phyloP scores from a whole-genome alignment of 2,797 vertebrate genomes.

The Melanotaenia maccullochi region DNA sequence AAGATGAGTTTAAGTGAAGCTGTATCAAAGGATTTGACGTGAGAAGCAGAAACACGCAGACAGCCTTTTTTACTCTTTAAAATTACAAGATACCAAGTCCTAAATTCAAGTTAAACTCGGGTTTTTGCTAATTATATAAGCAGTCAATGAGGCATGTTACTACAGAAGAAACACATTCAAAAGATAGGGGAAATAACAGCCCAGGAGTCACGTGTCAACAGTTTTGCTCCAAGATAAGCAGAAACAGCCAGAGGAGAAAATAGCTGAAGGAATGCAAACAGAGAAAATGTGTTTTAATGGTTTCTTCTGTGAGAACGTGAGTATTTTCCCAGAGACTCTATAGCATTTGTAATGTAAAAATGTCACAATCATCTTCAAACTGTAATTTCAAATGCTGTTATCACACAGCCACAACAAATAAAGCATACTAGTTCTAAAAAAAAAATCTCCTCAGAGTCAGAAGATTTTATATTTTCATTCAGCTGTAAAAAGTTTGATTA shows the following conservation, averaged over 20 bases:
- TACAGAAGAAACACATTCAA: background rate
- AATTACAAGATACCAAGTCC: background rate
- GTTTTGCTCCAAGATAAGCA: slow-evolving; percentile 30
- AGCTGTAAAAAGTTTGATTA: background rate
- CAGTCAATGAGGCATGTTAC: background rate
- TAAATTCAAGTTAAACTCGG: slow-evolving; percentile 1
- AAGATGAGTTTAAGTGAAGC: slow-evolving; percentile 33
- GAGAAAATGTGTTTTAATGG: background rate
- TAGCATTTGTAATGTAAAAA: background rate
- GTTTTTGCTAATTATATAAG: background rate
- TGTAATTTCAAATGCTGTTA: background rate
- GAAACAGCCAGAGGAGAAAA: slow-evolving; percentile 2
- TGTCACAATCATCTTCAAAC: background rate
- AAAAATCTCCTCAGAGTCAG: no score
- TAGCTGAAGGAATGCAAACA: slow-evolving; percentile 1
- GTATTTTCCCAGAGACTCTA: slow-evolving; percentile 5
- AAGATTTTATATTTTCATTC: background rate
- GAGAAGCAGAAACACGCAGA: slow-evolving; percentile 5
- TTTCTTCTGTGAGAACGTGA: background rate
- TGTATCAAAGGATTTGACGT: slow-evolving; percentile 31
- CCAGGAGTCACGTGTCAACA: background rate
- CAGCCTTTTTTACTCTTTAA: background rate
- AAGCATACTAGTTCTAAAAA: background rate
- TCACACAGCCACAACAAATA: background rate
- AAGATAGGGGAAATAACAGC: background rate